Percentiles rank a stretch among this genome's conserved stretches.
Conservation (phyloP, 2,797 vertebrate genomes). For the Tenualosa ilisha region DNA sequence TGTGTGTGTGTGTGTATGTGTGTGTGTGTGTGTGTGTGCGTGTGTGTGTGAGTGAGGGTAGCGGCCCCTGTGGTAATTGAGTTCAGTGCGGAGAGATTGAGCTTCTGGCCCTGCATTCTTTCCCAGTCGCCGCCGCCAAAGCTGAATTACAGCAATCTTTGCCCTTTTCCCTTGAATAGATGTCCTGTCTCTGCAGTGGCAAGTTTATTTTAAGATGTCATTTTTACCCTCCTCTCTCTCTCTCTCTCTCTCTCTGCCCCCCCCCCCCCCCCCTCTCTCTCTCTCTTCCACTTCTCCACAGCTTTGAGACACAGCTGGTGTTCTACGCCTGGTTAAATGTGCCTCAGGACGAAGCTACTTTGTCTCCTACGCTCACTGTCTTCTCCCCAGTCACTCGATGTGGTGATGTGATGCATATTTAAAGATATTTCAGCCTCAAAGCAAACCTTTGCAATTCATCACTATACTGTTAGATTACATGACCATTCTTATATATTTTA, state of each 20-base stretch:
- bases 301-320: background rate
- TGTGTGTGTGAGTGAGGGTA: background rate
- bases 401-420: background rate
- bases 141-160: slow-evolving; percentile 22
- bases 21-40: background rate
- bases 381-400: background rate
- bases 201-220: slow-evolving; percentile 15
- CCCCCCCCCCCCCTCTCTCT: background rate
- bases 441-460: background rate
- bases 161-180: slow-evolving; percentile 11
- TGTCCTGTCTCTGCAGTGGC: background rate
- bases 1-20: background rate
- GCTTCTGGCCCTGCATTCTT: slow-evolving; percentile 11
- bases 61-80: slow-evolving; percentile 14
- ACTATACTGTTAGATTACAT: background rate
- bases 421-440: background rate
- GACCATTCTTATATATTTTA: background rate
- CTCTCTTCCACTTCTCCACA: background rate
- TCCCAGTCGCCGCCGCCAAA: background rate
- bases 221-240: background rate
- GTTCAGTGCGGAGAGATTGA: slow-evolving; percentile 17
- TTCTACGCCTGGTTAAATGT: background rate
- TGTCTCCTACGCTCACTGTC: background rate
- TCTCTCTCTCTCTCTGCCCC: background rate
- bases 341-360: background rate